Conservation (phyloP, 2,113 vertebrate genomes). For the Coryphaenoides rupestris region DNA sequence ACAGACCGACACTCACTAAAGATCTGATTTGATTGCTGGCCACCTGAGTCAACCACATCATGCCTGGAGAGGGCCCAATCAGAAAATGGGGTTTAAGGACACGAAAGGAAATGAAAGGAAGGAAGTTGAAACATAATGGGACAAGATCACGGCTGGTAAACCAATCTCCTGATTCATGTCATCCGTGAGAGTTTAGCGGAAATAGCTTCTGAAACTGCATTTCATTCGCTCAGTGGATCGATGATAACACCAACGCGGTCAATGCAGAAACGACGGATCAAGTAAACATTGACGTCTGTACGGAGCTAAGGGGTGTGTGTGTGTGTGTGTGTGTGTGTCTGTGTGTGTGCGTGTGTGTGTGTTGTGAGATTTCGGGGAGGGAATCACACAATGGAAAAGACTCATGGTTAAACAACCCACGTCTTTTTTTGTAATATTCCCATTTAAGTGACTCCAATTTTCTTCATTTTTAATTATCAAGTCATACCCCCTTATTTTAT, state of each 20-base stretch:
- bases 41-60: constrained; percentile 14
- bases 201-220: too few relatives aligned
- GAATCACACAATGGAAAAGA: constrained; percentile 3
- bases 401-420: neutral
- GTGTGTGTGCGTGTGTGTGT: neutral
- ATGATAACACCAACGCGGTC: too few relatives aligned
- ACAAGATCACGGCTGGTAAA: too few relatives aligned
- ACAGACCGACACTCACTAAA: neutral
- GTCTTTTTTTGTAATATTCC: constrained; percentile 32
- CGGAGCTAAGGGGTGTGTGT: neutral
- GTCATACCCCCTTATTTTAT: neutral
- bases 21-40: constrained; percentile 14
- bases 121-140: too few relatives aligned
- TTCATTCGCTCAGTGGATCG: too few relatives aligned
- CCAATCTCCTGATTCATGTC: too few relatives aligned
- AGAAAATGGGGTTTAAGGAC: neutral
- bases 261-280: too few relatives aligned
- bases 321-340: neutral
- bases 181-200: too few relatives aligned
- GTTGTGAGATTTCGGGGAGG: too few relatives aligned
- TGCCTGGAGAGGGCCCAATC: too few relatives aligned
- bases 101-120: too few relatives aligned
- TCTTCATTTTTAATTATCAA: constrained; percentile 14
- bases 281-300: too few relatives aligned
- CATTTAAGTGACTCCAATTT: constrained; percentile 20